Evolutionary conservation across 1,140 invertebrate species (phyloP).

Genomic region (Maconellicoccus hirsutus): DNA sequence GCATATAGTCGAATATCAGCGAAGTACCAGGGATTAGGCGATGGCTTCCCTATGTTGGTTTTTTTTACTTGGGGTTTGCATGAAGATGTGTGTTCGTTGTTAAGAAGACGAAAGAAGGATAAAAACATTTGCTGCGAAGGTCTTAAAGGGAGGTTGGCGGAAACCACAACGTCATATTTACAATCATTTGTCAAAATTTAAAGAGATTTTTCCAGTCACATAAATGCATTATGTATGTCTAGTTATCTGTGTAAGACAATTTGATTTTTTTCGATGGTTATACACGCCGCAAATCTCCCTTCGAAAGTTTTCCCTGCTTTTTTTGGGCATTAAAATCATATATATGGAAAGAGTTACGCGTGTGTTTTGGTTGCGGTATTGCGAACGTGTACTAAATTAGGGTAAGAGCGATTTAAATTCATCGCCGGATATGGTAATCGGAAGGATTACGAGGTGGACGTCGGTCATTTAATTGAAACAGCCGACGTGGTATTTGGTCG

Average conservation of each 20-base stretch:
- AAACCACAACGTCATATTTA: constrained; percentile 20
- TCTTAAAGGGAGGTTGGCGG: background rate
- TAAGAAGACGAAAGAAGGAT: background rate
- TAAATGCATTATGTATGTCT: constrained; percentile 22
- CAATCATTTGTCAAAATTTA: constrained; percentile 20
- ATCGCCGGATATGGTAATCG: background rate
- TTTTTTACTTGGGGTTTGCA: background rate
- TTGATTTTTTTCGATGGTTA: constrained; percentile 17
- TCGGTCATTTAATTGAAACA: background rate
- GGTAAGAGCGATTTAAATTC: background rate
- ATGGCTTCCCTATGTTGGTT: background rate
- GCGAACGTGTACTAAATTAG: background rate
- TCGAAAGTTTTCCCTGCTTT: background rate
- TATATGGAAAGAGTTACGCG: too few relatives aligned
- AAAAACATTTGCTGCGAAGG: background rate
- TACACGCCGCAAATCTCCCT: background rate
- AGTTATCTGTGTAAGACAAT: constrained; percentile 20
- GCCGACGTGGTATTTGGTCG: background rate
- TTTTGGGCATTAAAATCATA: background rate
- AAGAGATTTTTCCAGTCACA: constrained; percentile 20
- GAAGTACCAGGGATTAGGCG: background rate
- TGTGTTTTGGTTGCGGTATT: too few relatives aligned
- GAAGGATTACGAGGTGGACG: background rate
- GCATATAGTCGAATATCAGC: background rate
- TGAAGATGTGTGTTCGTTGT: background rate